Base-by-base conservation (phyloP, 37 sponge, comb jelly and placozoan genomes). In the Hormiphora californensis region DNA sequence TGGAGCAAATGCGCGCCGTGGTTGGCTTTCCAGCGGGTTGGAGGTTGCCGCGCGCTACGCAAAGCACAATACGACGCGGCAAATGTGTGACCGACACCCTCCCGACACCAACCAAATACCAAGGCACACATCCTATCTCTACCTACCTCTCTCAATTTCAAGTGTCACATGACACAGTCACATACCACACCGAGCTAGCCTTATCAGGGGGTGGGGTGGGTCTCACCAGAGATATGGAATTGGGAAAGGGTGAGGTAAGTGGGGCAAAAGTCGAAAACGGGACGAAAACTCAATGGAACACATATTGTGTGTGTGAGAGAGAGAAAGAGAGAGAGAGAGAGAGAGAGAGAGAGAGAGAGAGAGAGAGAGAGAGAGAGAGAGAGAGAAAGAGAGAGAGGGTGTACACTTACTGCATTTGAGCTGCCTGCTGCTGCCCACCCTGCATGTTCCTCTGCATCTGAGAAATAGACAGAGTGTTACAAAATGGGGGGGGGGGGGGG, bases 401-500 rank as follows among this genome's bases (percentile, higher is more conserved):
- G 53, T 17, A 49, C 53, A 49, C 9, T 49, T 17, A 49, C 53
- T 49, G 53, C 53, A 49, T 57, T 57, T 57, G 59, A 4, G 59
- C 11, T 4, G 59, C 59, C 3, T 23, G 59, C 25, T 30, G 28
- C 21, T 57, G 59, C 19, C 59, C 59, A 7, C 59, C 21, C 25
- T 57, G 59, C 59, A 57, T 57, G 19, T 30, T 57, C 59, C 19
- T 57, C 59, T 57, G 59, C 59, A 57, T 57, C 59, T 57, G 59
- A 57, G 25, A 57, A 57, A 4, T 19, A 4, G 22, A 57, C 21
- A 57, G 12, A 46, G 8, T 46, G 51, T 46, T 46, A 46, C 12
- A 17, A 17, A 15, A 9, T 49, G 53, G 53, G 15, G 12, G 15
- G 27, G 27, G n/a, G 27, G 27, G 27, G 27, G 30, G 9, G 30